These are phyloP conservation scores for Sceloporus undulatus DNA, from an alignment of 2,113 vertebrate species.

Conservation along the genomic window DNA sequence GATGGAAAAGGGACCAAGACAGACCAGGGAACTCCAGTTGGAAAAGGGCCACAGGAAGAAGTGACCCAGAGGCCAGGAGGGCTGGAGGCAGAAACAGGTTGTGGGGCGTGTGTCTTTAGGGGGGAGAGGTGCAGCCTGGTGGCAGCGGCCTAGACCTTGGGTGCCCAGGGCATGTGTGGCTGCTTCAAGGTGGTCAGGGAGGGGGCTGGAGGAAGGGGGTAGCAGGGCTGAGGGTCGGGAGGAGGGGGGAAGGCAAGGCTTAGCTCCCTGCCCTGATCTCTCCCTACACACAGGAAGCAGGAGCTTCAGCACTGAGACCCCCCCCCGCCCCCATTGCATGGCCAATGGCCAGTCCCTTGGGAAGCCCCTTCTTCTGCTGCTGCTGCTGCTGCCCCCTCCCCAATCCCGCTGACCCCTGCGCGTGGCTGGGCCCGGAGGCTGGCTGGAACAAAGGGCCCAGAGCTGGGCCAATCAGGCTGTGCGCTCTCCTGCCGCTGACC, in stretches of 20 bases:
- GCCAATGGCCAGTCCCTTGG: slow-evolving; percentile 43
- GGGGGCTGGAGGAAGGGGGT: neutral
- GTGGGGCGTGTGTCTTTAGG: neutral
- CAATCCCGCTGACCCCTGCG: slow-evolving; percentile 39
- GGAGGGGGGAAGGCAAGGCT: neutral
- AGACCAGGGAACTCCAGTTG: neutral
- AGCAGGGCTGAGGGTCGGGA: slow-evolving; percentile 8
- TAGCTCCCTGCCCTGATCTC: slow-evolving; percentile 12
- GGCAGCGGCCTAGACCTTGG: neutral
- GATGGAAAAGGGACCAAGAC: neutral
- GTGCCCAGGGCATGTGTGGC: neutral
- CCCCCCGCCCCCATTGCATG: neutral
- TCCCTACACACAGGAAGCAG: neutral
- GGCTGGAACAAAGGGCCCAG: slow-evolving; percentile 46
- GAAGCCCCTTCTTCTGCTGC: neutral
- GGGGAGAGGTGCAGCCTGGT: neutral
- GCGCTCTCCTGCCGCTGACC: slow-evolving; percentile 42
- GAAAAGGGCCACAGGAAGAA: neutral
- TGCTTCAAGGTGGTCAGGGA: neutral
- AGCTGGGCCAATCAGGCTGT: slow-evolving; percentile 45
- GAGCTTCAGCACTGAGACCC: slow-evolving; percentile 1
- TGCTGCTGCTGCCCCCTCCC: neutral
- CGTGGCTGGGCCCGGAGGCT: slow-evolving; percentile 47
- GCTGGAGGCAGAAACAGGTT: neutral
- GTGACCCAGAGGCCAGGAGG: neutral